phyloP scores from a whole-genome alignment of 2,797 vertebrate genomes.

The Sebastes matsubarae region DNA sequence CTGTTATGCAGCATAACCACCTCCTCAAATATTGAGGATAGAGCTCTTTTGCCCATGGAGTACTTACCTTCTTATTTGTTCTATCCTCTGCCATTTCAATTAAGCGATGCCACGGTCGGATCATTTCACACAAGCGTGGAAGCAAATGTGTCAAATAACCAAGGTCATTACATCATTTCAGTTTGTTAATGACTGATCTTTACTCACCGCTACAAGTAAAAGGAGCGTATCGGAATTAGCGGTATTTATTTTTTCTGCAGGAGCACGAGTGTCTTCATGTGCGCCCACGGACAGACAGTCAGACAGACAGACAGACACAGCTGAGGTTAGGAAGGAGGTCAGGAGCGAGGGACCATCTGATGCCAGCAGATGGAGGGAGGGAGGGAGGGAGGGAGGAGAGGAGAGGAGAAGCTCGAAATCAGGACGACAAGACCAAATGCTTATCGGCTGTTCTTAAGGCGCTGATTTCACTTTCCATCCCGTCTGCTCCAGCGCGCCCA shows the following conservation, averaged over 20 bases:
- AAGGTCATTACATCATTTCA: neutral
- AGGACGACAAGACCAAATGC: constrained; percentile 76
- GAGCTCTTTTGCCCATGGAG: neutral
- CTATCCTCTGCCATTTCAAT: neutral
- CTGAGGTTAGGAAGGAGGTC: constrained; percentile 74
- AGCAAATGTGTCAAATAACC: neutral
- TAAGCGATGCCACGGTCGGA: neutral
- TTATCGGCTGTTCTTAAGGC: constrained; percentile 67
- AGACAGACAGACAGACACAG: constrained; percentile 28
- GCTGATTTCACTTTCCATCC: constrained; percentile 75
- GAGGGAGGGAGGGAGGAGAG: constrained; percentile 56
- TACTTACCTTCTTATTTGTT: neutral
- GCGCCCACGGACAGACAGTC: constrained; percentile 17
- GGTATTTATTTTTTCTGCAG: constrained; percentile 15
- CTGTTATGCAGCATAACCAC: neutral
- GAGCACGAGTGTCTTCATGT: constrained; percentile 29
- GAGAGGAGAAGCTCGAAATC: constrained; percentile 67
- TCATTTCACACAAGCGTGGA: neutral
- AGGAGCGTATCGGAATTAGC: neutral
- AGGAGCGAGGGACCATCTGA: constrained; percentile 79
- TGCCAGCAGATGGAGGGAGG: constrained; percentile 85
- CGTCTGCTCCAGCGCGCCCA: constrained; percentile 57
- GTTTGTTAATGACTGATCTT: neutral
- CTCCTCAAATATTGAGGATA: neutral
- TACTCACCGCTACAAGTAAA: neutral